Conservation (phyloP, 2,113 vertebrate genomes). For the Podilymbus podiceps region DNA sequence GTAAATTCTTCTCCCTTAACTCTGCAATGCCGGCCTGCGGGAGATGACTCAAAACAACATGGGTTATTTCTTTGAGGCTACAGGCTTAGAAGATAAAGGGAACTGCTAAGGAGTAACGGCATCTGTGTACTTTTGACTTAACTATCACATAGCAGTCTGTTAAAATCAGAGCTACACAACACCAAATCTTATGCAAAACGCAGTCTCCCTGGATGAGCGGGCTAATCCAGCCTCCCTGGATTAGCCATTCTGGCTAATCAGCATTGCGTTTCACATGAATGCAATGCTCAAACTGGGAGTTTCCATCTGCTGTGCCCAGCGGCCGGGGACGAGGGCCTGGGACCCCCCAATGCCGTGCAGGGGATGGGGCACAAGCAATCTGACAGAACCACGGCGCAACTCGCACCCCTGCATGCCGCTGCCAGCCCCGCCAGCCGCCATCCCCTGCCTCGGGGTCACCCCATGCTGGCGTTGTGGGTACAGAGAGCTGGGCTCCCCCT, state of each 20-base stretch:
- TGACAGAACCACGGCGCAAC: fast-evolving
- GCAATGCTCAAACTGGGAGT: background rate
- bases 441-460: fast-evolving
- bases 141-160: background rate
- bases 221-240: background rate
- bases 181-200: background rate
- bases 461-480: fast-evolving
- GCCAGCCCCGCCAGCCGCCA: fast-evolving
- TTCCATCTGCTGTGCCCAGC: background rate
- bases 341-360: fast-evolving
- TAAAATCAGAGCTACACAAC: background rate
- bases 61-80: background rate
- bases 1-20: background rate
- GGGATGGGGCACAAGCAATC: background rate
- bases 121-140: background rate
- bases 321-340: background rate
- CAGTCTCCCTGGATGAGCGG: background rate
- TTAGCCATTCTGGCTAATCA: background rate
- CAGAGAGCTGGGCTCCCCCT: background rate
- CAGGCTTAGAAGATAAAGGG: background rate
- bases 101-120: background rate
- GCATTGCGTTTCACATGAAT: fast-evolving
- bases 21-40: background rate
- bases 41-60: background rate
- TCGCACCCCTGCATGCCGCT: fast-evolving